Evolutionary conservation across 2,113 vertebrate species (phyloP).

Genomic region (Trichechus manatus): DNA sequence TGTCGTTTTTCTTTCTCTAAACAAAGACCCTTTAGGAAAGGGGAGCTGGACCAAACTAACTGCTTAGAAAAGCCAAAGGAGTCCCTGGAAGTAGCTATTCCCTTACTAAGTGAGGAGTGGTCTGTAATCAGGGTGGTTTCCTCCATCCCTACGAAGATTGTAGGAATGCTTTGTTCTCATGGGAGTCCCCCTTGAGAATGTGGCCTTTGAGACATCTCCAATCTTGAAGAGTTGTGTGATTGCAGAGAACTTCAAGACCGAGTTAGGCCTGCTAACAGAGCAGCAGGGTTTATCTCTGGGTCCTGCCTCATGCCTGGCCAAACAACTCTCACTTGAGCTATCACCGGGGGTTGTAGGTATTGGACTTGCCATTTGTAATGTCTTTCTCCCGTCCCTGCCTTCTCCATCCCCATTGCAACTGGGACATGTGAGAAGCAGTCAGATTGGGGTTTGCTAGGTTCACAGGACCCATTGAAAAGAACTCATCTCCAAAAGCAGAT

Average conservation of each 20-base stretch:
- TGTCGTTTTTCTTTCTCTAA: not conserved
- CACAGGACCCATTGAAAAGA: not conserved
- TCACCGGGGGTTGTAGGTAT: accelerated
- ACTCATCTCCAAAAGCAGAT: not conserved
- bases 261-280: not conserved
- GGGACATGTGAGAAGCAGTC: not conserved
- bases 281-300: not conserved
- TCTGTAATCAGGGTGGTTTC: not conserved
- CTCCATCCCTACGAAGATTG: not conserved
- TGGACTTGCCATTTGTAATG: no score
- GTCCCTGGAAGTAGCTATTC: not conserved
- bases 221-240: not conserved
- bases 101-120: not conserved
- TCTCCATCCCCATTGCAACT: not conserved
- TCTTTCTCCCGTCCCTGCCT: not conserved
- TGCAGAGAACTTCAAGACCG: not conserved
- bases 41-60: not conserved
- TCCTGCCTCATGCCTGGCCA: not conserved
- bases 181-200: not conserved
- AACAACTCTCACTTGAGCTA: not conserved
- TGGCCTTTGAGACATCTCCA: not conserved
- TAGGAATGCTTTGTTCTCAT: not conserved
- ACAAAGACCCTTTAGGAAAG: not conserved
- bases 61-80: not conserved
- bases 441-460: not conserved